These are phyloP conservation scores for Hylyphantes graminicola DNA, from an alignment of 1,140 invertebrate species.

Conservation along the genomic window DNA sequence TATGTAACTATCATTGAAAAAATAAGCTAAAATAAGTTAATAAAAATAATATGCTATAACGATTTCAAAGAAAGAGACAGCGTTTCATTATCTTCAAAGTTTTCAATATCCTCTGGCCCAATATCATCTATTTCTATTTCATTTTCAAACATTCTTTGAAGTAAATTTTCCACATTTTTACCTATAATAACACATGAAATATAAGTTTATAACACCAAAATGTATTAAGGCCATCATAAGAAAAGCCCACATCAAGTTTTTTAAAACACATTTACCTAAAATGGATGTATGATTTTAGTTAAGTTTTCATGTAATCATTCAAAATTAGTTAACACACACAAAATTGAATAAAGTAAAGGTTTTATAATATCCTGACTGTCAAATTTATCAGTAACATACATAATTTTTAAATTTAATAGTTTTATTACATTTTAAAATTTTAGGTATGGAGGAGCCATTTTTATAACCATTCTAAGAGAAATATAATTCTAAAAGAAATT, in stretches of 20 bases:
- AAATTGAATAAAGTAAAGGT: no score
- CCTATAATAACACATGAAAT: conserved; percentile 63
- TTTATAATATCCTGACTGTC: no score
- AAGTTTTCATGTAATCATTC: not conserved
- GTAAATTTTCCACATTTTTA: conserved; percentile 68
- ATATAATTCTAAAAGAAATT: no score
- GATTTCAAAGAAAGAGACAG: conserved; percentile 12
- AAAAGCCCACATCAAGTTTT: not conserved
- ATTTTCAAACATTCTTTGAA: conserved; percentile 70
- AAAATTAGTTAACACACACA: not conserved
- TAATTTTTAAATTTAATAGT: no score
- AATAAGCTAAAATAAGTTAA: not conserved
- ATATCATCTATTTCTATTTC: conserved; percentile 65
- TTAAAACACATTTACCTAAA: not conserved
- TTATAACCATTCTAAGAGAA: no score
- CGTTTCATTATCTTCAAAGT: conserved; percentile 25
- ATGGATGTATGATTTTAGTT: not conserved
- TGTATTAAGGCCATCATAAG: not conserved
- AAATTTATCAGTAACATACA: no score
- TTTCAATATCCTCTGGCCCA: conserved; percentile 43
- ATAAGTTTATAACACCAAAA: not conserved
- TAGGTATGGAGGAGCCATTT: no score
- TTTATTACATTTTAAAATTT: no score
- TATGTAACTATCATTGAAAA: not conserved
- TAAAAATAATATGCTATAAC: not conserved